These are phyloP conservation scores for Scaptomyza graminum DNA, from an alignment of 1,140 invertebrate species.

Conservation along the genomic window DNA sequence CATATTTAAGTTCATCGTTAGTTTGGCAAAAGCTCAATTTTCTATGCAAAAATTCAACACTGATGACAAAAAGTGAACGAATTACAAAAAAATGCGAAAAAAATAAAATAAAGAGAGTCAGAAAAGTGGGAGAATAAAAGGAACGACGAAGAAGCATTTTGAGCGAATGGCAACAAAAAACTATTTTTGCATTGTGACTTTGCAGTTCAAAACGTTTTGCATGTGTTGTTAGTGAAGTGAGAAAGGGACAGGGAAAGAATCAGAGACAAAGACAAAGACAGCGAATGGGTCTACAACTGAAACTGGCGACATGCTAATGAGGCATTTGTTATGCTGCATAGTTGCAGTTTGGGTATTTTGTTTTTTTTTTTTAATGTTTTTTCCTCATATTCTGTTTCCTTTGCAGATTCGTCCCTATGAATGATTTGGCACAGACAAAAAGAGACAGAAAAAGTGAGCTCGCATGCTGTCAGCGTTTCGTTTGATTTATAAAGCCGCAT, in stretches of 20 bases:
- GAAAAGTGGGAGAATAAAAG: not conserved
- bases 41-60: conserved; percentile 73
- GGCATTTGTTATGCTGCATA: conserved; percentile 68
- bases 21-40: conserved; percentile 78
- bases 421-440: conserved; percentile 44
- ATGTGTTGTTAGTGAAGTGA: conserved; percentile 13
- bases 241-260: not conserved
- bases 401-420: conserved; percentile 42
- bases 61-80: conserved; percentile 70
- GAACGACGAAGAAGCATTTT: not conserved
- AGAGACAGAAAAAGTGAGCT: conserved; percentile 1
- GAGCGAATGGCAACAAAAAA: conserved; percentile 28
- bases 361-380: not conserved
- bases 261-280: not conserved
- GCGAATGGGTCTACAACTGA: not conserved
- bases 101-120: conserved; percentile 3
- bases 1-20: conserved; percentile 80
- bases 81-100: conserved; percentile 52
- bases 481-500: conserved; percentile 65
- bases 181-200: conserved; percentile 42
- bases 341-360: conserved; percentile 37
- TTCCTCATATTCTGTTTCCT: conserved; percentile 10
- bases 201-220: conserved; percentile 44
- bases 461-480: conserved; percentile 37
- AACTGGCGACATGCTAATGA: conserved; percentile 60